Base-by-base conservation (phyloP, 2,888 invertebrate species). In the Euclidia mi region DNA sequence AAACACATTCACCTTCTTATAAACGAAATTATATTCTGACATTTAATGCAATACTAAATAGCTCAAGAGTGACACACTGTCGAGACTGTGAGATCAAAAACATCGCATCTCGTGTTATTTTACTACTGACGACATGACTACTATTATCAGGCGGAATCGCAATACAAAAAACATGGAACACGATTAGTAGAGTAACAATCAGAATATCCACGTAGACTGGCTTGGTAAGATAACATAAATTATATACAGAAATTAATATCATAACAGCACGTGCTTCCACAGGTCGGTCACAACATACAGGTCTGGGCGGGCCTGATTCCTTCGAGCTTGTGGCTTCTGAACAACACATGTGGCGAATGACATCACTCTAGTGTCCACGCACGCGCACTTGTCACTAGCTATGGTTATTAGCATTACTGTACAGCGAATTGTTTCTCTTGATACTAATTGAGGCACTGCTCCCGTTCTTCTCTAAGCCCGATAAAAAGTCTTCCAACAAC, bases 401-500 rank as follows among this genome's bases (percentile, higher is more conserved):
- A 64, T 92, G 91, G 71, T 84, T 89, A 61, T 84, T 90, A 44
- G 87, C 73, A 48, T 85, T 85, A 72, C 81, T 87, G 66, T 92
- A 91, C 65, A 88, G 66, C 45, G 87, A 76, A 73, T 90, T 91
- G 44, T 88, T 84, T 63, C 84, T 82, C 71, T 90, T 91, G 69
- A 90, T 79, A 65, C 76, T 87, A 61, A 89, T 82, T 6, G 91
- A 90, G 72, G 92, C 90, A 85, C 93, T 93, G 80, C 89, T 95
- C 32, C 95, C 95, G 67, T 95, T 95, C 76, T 85, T 93, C 77
- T 95, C 95, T 64, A 95, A 82, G 57, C 94, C 93, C 59, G 89
- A 90, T 71, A 95, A 82, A 83, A 96, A 96, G 80, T 97, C 96
- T 86, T 97, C 96, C 60, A 97, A 91, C 56, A 96, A 85, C 78